Evolutionary conservation across 2,888 invertebrate genomes (phyloP).

Genomic region (Chelonus formosanus): DNA sequence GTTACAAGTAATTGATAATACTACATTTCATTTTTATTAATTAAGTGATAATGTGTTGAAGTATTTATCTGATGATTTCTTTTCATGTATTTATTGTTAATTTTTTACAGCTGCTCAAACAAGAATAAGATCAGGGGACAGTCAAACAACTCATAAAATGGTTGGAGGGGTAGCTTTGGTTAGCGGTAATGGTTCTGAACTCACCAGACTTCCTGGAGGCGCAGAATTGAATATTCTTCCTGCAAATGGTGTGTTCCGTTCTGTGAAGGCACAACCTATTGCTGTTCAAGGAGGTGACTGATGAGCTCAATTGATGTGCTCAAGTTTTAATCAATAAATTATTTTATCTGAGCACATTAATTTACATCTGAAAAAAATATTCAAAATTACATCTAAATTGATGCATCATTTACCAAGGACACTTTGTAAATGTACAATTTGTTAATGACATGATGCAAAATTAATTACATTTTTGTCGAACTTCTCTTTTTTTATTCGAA

Average conservation of each 20-base stretch:
- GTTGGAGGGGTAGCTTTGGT: slow-evolving; percentile 62
- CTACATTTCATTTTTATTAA: slow-evolving; percentile 19
- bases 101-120: slow-evolving; percentile 54
- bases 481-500: too few relatives aligned
- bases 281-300: slow-evolving; percentile 59
- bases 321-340: slow-evolving; percentile 13
- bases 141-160: slow-evolving; percentile 64
- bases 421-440: too few relatives aligned
- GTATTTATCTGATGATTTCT: too few relatives aligned
- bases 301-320: slow-evolving; percentile 27
- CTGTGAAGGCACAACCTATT: slow-evolving; percentile 56
- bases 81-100: slow-evolving; percentile 6
- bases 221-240: slow-evolving; percentile 64
- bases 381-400: too few relatives aligned
- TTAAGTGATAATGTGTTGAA: neutral
- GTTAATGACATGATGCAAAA: too few relatives aligned
- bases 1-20: slow-evolving; percentile 54
- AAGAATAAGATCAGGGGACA: slow-evolving; percentile 59
- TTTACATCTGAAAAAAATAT: neutral
- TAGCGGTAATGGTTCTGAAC: slow-evolving; percentile 60
- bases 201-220: slow-evolving; percentile 63
- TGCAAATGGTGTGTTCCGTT: slow-evolving; percentile 60
- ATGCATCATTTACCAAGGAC: too few relatives aligned
- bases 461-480: too few relatives aligned
- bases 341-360: neutral